These are phyloP conservation scores for Ceraclea dissimilis DNA, from an alignment of 2,888 invertebrate genomes.

Conservation along the genomic window DNA sequence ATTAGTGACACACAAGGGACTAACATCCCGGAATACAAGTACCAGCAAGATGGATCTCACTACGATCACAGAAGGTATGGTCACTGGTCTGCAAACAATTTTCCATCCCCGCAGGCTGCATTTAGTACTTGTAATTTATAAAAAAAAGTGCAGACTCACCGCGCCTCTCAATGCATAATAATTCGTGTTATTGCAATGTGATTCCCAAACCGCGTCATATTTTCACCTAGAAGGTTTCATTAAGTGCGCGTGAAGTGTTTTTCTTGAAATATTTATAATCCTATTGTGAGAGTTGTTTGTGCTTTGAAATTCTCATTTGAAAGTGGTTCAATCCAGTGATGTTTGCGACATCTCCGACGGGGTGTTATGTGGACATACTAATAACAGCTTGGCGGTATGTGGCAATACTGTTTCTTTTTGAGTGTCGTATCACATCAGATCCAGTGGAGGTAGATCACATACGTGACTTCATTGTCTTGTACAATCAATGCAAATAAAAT, in stretches of 20 bases:
- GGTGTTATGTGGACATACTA: neutral
- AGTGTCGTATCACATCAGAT: conserved; percentile 1
- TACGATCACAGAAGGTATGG: conserved; percentile 16
- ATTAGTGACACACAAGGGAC: conserved; percentile 9
- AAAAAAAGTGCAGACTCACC: neutral
- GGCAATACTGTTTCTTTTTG: conserved; percentile 15
- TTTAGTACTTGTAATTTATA: no score
- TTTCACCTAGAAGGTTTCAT: no score
- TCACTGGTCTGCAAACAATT: neutral
- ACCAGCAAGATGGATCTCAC: conserved; percentile 14
- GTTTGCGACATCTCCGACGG: neutral
- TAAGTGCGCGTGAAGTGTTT: no score
- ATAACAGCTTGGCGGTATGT: conserved; percentile 6
- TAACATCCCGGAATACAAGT: conserved; percentile 3
- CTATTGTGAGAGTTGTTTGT: conserved; percentile 2
- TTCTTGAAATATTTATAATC: neutral
- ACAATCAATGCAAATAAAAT: conserved; percentile 23
- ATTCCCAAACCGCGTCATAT: no score
- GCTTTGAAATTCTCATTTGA: neutral
- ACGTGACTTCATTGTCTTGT: conserved; percentile 23
- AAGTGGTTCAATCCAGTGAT: conserved; percentile 2
- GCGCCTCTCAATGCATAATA: neutral
- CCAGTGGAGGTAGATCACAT: conserved; percentile 14
- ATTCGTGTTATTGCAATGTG: no score
- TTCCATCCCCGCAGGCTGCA: no score